A percentile compares a stretch with the other conserved stretches of the same genome.
phyloP scores from a whole-genome alignment of 2,113 vertebrate species.

The Dascyllus trimaculatus region DNA sequence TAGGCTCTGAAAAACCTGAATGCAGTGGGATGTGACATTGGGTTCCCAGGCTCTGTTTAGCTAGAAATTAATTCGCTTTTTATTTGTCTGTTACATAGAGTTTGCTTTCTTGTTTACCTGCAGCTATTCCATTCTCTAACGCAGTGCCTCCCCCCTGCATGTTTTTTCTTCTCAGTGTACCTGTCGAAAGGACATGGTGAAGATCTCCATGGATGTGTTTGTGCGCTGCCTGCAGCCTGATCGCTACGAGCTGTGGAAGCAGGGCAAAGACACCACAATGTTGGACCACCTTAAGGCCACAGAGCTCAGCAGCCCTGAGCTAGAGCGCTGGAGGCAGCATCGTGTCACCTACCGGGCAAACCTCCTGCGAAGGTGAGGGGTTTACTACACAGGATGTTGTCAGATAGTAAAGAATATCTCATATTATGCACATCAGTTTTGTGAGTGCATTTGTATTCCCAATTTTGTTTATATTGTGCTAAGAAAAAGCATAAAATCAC shows the following conservation, averaged over 20 bases:
- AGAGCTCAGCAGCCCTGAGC: slow-evolving; percentile 88
- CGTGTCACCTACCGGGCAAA: slow-evolving; percentile 87
- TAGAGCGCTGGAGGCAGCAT: slow-evolving; percentile 91
- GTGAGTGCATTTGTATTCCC: no score
- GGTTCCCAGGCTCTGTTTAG: not conserved
- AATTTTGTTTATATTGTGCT: not conserved
- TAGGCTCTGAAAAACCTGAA: not conserved
- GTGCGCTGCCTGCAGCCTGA: slow-evolving; percentile 94
- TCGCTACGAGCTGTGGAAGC: slow-evolving; percentile 95
- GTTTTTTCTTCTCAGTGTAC: slow-evolving; percentile 87
- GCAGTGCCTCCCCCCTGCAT: not conserved
- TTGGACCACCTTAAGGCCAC: slow-evolving; percentile 94
- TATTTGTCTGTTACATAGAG: not conserved
- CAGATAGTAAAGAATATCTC: not conserved
- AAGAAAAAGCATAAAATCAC: not conserved
- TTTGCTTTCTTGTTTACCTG: not conserved
- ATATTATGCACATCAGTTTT: not conserved
- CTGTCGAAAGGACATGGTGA: slow-evolving; percentile 98
- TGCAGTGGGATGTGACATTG: not conserved
- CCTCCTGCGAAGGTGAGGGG: slow-evolving; percentile 88
- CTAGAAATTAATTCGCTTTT: not conserved
- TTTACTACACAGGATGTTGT: not conserved
- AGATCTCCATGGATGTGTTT: slow-evolving; percentile 99
- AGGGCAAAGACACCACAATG: slow-evolving; percentile 89
- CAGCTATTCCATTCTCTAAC: slow-evolving; percentile 2